A percentile compares a stretch with the other conserved stretches of the same genome.
Evolutionary conservation across 2,113 vertebrate species (phyloP).

Genomic region (Nymphicus hollandicus): DNA sequence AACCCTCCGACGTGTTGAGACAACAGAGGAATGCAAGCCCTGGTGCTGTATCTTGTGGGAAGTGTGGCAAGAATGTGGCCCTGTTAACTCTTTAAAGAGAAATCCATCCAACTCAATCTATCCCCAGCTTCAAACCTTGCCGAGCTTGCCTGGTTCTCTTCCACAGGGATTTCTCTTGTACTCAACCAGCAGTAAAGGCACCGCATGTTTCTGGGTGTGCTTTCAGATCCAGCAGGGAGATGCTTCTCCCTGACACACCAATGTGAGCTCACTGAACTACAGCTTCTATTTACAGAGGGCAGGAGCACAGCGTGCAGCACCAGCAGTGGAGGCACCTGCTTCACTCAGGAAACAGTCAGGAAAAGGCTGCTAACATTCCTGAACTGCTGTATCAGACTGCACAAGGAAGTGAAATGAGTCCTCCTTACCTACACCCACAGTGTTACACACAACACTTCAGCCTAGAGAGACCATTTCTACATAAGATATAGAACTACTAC

Average conservation of each 20-base stretch:
- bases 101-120: background rate
- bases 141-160: background rate
- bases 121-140: background rate
- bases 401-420: background rate
- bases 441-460: accelerated
- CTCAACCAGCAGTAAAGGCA: background rate
- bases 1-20: background rate
- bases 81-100: background rate
- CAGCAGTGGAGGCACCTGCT: background rate
- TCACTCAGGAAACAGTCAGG: background rate
- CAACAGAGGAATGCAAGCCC: background rate
- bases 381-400: background rate
- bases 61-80: background rate
- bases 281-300: background rate
- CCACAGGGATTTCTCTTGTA: background rate
- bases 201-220: accelerated
- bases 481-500: too few species aligned
- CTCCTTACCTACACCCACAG: accelerated
- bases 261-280: background rate
- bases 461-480: background rate
- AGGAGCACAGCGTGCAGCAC: background rate
- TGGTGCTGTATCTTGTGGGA: background rate
- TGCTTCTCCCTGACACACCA: background rate
- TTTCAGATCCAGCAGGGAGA: background rate
- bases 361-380: background rate